Conservation (phyloP, 1,140 invertebrate genomes). For the Idris sp. region DNA sequence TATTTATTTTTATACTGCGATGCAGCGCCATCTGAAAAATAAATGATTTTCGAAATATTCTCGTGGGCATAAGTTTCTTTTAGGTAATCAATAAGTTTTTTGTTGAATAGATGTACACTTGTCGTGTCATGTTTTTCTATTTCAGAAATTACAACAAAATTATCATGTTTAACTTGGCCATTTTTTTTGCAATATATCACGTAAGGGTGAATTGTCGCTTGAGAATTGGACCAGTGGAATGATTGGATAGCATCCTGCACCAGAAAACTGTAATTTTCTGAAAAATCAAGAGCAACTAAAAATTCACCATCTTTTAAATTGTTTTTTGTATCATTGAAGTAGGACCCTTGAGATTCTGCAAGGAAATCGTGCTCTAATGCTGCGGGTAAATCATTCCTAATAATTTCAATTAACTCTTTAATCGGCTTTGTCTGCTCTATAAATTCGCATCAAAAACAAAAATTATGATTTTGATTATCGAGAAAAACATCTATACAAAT, state of each 20-base stretch:
- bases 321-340: no score
- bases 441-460: no score
- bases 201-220: conserved; percentile 11
- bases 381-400: no score
- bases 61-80: neutral
- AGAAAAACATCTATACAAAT: neutral
- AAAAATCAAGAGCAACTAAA: conserved; percentile 14
- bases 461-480: neutral
- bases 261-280: conserved; percentile 9
- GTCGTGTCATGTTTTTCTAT: conserved; percentile 3
- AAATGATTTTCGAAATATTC: neutral
- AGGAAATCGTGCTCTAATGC: no score
- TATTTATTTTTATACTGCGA: conserved; percentile 1
- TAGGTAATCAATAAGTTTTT: neutral
- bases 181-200: conserved; percentile 6
- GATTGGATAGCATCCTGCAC: conserved; percentile 17
- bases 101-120: conserved; percentile 4
- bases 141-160: no score
- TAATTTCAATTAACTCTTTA: no score
- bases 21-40: conserved; percentile 2
- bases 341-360: no score
- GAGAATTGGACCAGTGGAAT: conserved; percentile 9
- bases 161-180: neutral
- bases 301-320: no score
- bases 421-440: no score